Evolutionary conservation across 2,113 vertebrate genomes (phyloP).

Genomic region (Pseudois nayaur): DNA sequence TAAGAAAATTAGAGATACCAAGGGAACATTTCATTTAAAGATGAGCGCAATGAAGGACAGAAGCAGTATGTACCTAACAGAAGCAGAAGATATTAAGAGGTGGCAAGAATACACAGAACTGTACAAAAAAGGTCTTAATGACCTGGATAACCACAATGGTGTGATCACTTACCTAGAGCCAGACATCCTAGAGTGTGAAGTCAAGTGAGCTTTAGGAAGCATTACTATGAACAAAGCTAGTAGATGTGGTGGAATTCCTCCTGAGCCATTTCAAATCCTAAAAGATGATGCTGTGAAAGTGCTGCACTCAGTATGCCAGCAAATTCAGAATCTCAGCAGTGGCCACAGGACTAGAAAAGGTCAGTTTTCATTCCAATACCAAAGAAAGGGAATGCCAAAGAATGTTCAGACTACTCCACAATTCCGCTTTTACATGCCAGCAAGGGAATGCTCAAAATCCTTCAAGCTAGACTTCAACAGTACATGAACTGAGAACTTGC

Average conservation of each 20-base stretch:
- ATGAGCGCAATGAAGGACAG: background rate
- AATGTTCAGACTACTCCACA: background rate
- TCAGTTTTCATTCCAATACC: background rate
- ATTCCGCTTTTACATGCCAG: background rate
- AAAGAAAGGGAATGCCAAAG: background rate
- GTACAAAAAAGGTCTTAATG: background rate
- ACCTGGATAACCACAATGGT: background rate
- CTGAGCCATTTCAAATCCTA: background rate
- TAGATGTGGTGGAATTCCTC: background rate
- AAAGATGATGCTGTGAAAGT: background rate
- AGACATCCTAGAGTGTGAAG: background rate
- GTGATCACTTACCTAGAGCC: background rate
- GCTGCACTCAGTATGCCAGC: background rate
- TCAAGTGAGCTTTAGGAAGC: background rate
- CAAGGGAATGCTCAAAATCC: background rate
- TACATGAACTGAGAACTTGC: background rate
- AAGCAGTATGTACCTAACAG: background rate
- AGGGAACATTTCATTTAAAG: background rate
- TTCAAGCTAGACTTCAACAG: background rate
- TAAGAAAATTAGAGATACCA: background rate
- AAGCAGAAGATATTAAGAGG: background rate
- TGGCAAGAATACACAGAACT: background rate
- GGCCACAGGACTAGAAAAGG: background rate
- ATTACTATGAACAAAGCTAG: background rate
- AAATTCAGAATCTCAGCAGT: background rate